Evolutionary conservation across 2,888 invertebrate species (phyloP).

Genomic region (Mactromeris polynyma): DNA sequence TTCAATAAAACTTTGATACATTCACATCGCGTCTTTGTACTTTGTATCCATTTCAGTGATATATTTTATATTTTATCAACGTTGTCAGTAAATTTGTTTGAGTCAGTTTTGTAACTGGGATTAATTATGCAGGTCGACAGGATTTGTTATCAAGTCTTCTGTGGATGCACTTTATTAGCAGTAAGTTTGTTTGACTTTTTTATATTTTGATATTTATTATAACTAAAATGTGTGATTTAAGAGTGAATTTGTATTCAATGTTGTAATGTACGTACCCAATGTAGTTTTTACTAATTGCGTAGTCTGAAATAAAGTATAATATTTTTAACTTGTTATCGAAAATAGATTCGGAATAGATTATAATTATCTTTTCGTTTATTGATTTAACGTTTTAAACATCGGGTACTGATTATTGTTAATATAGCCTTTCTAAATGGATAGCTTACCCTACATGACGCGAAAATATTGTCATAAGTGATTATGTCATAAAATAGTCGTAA

Average conservation of each 20-base stretch:
- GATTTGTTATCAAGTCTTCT: neutral
- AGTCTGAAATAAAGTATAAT: neutral
- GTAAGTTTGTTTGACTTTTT: neutral
- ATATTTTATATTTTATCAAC: slow-evolving; percentile 7
- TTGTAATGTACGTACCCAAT: neutral
- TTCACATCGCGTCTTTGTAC: neutral
- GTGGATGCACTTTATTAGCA: slow-evolving; percentile 6
- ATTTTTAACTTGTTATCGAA: neutral
- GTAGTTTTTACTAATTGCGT: neutral
- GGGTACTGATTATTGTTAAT: neutral
- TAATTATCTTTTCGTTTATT: slow-evolving; percentile 15
- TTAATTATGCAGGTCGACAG: neutral
- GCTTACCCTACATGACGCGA: neutral
- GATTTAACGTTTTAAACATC: neutral
- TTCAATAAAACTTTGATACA: slow-evolving; percentile 33
- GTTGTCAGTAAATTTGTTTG: neutral
- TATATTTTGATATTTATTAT: neutral
- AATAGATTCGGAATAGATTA: neutral
- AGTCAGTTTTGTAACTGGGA: neutral
- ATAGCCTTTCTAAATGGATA: neutral
- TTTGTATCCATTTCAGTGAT: neutral
- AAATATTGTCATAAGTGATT: slow-evolving; percentile 4
- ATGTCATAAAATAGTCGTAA: neutral
- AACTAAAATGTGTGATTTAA: neutral
- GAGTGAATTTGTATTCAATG: neutral